These are phyloP conservation scores for Dipodomys spectabilis DNA, from an alignment of 2,113 vertebrate genomes.

Conservation along the genomic window DNA sequence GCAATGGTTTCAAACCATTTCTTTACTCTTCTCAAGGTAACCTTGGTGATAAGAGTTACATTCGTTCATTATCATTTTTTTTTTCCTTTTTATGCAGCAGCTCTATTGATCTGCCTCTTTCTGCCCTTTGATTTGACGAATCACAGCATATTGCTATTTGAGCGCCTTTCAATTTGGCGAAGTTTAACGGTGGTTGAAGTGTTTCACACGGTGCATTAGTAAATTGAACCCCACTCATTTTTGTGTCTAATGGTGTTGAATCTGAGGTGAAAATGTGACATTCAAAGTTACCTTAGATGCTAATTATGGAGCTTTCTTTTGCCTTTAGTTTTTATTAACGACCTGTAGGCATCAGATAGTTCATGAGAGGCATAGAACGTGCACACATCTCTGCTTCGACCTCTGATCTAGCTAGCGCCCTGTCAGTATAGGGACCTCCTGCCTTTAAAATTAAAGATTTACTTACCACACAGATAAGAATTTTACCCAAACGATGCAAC, in stretches of 20 bases:
- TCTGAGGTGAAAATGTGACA: slow-evolving; percentile 89
- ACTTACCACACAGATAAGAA: slow-evolving; percentile 72
- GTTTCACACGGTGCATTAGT: slow-evolving; percentile 83
- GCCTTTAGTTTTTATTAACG: slow-evolving; percentile 88
- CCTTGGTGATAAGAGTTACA: slow-evolving; percentile 86
- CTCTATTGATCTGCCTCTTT: slow-evolving; percentile 85
- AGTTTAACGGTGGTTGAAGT: slow-evolving; percentile 84
- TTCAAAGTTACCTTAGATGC: slow-evolving; percentile 87
- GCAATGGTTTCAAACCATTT: slow-evolving; percentile 75
- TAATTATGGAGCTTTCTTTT: slow-evolving; percentile 88
- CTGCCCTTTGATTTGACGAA: slow-evolving; percentile 85
- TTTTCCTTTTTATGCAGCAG: slow-evolving; percentile 68
- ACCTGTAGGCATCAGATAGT: slow-evolving; percentile 83
- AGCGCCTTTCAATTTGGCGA: slow-evolving; percentile 84
- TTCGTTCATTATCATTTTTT: slow-evolving; percentile 84
- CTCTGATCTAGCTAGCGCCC: slow-evolving; percentile 83
- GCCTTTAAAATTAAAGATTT: slow-evolving; percentile 80
- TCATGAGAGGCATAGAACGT: slow-evolving; percentile 85
- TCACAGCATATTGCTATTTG: slow-evolving; percentile 85
- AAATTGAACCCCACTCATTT: slow-evolving; percentile 86
- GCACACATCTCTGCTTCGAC: slow-evolving; percentile 83
- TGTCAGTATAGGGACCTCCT: slow-evolving; percentile 81
- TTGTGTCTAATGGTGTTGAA: slow-evolving; percentile 88
- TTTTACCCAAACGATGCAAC: slow-evolving; percentile 76
- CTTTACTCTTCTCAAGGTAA: slow-evolving; percentile 85